Base-by-base conservation (phyloP, 2,888 invertebrate genomes). In the Altica lythri region DNA sequence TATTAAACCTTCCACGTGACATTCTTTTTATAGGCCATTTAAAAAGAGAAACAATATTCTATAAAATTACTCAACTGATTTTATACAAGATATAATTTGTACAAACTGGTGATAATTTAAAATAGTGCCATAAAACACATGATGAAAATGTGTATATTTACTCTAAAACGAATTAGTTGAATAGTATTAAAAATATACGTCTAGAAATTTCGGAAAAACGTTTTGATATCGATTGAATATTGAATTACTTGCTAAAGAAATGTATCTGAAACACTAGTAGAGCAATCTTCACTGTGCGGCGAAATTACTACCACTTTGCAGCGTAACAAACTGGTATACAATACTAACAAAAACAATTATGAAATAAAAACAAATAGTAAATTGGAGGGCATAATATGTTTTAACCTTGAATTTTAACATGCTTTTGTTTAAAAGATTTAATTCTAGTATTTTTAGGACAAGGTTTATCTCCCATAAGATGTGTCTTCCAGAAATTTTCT, bases 401-500 rank as follows among this genome's bases (percentile, higher is more conserved):
- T 60, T 61, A 66, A 55, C 60, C 48, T 57, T 70, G 67, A 52
- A 76, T 76, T 63, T 69, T 76, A 27, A 77, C 77, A 63, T 76
- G 76, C 60, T 77, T 77, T 12, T 62, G 64, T 14, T 59, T 58
- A 32, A 55, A 55, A 37, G 53, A 55, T 68, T 72, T 76, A 27
- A 71, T 62, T 54, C 77, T 67, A n/a, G 68, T 63, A 60, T 76
- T 75, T 60, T 73, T 76, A 25, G 57, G 38, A 60, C 77, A 77
- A 2, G 73, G 68, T 45, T 77, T 77, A 60, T 85, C 83, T 1
- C 80, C 80, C 84, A 86, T 86, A 19, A 92, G 80, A 71, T 92
- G 91, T 42, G 86, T 80, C 71, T 88, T 86, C 94, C 94, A 95
- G 12, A 89, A 89, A 45, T 89, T 83, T 69, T 92, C 89, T 10